These are phyloP conservation scores for Trachelus troglodyta DNA, from an alignment of 2,888 invertebrate species.

Conservation along the genomic window DNA sequence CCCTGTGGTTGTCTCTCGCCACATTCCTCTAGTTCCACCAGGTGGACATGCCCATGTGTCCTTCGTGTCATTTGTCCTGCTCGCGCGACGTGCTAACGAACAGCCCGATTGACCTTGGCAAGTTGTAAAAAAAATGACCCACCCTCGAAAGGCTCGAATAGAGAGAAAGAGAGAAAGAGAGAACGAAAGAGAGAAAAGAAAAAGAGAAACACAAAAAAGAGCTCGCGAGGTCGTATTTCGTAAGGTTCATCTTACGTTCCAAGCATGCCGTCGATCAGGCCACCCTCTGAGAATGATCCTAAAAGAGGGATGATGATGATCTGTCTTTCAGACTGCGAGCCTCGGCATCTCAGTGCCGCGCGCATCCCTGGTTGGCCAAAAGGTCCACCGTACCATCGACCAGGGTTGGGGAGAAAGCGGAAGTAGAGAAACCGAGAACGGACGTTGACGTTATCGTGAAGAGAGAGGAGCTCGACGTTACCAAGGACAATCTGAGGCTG, in stretches of 20 bases:
- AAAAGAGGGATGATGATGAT: slow-evolving; percentile 24
- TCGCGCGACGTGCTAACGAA: slow-evolving; percentile 4
- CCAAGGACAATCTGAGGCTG: slow-evolving; percentile 85
- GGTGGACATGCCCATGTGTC: not conserved
- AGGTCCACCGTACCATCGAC: slow-evolving; percentile 65
- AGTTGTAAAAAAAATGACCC: not conserved
- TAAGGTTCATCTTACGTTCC: not conserved
- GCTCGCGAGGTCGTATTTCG: slow-evolving; percentile 10
- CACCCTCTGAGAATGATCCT: not conserved
- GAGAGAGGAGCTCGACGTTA: slow-evolving; percentile 74
- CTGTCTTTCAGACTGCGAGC: slow-evolving; percentile 79
- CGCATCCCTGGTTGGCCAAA: slow-evolving; percentile 86
- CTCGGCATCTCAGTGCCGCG: slow-evolving; percentile 85
- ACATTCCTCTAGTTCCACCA: not conserved
- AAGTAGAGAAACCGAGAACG: slow-evolving; percentile 45
- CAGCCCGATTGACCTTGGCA: slow-evolving; percentile 2
- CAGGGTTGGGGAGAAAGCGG: slow-evolving; percentile 44
- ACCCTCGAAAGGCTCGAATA: slow-evolving; percentile 5
- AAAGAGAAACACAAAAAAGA: slow-evolving; percentile 17
- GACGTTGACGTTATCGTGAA: slow-evolving; percentile 27
- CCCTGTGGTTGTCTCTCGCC: not conserved
- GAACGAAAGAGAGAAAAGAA: slow-evolving; percentile 17
- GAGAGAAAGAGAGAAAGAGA: slow-evolving; percentile 20
- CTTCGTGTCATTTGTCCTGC: not conserved
- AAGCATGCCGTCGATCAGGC: not conserved